Conservation (phyloP, 2,888 invertebrate species). For the Urechis unicinctus region DNA sequence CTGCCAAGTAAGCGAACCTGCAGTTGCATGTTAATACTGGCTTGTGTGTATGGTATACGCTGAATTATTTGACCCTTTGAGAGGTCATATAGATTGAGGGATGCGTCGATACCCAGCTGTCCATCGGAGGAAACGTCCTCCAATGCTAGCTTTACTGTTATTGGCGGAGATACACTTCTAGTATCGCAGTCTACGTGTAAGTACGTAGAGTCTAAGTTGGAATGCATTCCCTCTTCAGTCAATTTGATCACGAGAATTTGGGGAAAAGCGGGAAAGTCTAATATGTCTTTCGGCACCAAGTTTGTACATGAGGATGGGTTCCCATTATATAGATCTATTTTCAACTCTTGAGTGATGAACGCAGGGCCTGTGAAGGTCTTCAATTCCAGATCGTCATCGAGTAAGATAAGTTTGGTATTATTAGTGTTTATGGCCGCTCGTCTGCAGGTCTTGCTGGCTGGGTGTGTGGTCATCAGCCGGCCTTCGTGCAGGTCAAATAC, state of each 20-base stretch:
- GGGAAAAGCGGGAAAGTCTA: background rate
- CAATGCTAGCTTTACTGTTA: background rate
- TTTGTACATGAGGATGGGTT: background rate
- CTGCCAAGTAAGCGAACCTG: background rate
- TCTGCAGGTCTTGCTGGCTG: background rate
- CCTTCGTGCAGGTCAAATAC: background rate
- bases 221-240: background rate
- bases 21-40: background rate
- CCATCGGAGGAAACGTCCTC: background rate
- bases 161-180: background rate
- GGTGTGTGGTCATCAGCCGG: background rate
- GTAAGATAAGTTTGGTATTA: background rate
- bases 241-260: background rate
- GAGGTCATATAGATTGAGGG: background rate
- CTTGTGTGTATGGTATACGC: background rate
- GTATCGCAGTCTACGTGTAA: background rate
- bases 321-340: background rate
- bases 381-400: background rate
- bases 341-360: background rate
- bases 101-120: background rate
- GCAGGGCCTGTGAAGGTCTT: background rate
- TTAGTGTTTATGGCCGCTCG: background rate
- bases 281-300: background rate
- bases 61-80: background rate
- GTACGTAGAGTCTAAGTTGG: background rate